A percentile compares a stretch with the other conserved stretches of the same genome.
These are phyloP conservation scores for Chrysogorgia sp. DNA, from an alignment of 92 coral and sea anemone genomes.

Conservation along the genomic window DNA sequence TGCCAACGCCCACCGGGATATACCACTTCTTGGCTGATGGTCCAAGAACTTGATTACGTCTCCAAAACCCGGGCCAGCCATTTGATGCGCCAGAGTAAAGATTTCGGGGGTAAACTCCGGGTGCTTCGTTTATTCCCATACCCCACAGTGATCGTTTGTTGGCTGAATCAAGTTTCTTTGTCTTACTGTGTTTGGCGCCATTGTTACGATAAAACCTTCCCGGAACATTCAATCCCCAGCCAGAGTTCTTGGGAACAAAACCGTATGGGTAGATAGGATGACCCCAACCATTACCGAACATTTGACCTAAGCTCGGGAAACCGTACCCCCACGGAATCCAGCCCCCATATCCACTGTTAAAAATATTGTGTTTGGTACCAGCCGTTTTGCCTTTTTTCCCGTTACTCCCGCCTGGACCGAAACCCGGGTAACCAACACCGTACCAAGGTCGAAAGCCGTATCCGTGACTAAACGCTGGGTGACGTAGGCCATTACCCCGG, in stretches of 20 bases:
- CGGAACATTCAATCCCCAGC: constrained; percentile 27
- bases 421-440: constrained; percentile 34
- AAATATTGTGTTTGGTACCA: constrained; percentile 62
- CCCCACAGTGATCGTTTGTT: constrained; percentile 39
- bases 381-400: constrained; percentile 53
- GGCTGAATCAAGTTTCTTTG: constrained; percentile 2
- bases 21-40: constrained; percentile 34
- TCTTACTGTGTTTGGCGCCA: constrained; percentile 46
- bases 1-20: constrained; percentile 44
- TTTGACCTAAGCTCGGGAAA: constrained; percentile 62
- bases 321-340: constrained; percentile 71
- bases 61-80: constrained; percentile 48
- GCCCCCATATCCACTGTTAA: constrained; percentile 67
- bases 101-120: constrained; percentile 37
- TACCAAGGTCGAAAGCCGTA: constrained; percentile 33
- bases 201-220: constrained; percentile 44
- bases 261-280: constrained; percentile 40
- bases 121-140: constrained; percentile 17
- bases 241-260: constrained; percentile 20
- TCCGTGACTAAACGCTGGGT: constrained; percentile 60
- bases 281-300: constrained; percentile 66
- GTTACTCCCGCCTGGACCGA: constrained; percentile 31
- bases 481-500: constrained; percentile 68
- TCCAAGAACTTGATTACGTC: constrained; percentile 24
- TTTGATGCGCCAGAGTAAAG: not conserved